phyloP scores from a whole-genome alignment of 2,113 vertebrate genomes.

The Eonycteris spelaea region DNA sequence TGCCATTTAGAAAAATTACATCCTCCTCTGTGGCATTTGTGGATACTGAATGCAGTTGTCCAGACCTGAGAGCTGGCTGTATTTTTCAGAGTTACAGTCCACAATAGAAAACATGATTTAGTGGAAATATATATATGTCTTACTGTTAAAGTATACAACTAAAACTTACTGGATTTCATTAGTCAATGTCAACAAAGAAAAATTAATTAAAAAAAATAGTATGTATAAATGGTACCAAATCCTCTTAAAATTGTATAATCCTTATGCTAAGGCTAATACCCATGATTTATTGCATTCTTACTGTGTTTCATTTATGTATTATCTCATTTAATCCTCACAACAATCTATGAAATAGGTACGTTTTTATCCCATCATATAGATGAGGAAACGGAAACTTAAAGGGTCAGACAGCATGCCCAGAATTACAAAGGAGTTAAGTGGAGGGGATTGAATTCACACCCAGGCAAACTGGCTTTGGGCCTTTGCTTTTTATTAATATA shows the following conservation, averaged over 20 bases:
- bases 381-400: neutral
- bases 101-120: neutral
- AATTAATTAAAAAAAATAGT: neutral
- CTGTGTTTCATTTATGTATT: neutral
- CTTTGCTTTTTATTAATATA: neutral
- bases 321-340: neutral
- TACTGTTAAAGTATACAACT: too few species aligned
- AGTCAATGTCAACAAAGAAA: too few species aligned
- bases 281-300: neutral
- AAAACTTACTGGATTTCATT: too few species aligned
- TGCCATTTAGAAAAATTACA: neutral
- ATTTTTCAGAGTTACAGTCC: neutral
- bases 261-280: neutral
- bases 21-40: neutral
- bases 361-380: neutral
- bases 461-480: neutral
- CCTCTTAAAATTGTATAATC: neutral
- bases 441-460: neutral
- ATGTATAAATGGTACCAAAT: neutral
- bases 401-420: neutral
- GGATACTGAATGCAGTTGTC: neutral
- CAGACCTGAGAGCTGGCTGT: neutral
- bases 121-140: too few species aligned
- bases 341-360: neutral
- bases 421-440: neutral